Evolutionary conservation across 2,113 vertebrate species (phyloP).

Genomic region (Lichenostomus cassidix): DNA sequence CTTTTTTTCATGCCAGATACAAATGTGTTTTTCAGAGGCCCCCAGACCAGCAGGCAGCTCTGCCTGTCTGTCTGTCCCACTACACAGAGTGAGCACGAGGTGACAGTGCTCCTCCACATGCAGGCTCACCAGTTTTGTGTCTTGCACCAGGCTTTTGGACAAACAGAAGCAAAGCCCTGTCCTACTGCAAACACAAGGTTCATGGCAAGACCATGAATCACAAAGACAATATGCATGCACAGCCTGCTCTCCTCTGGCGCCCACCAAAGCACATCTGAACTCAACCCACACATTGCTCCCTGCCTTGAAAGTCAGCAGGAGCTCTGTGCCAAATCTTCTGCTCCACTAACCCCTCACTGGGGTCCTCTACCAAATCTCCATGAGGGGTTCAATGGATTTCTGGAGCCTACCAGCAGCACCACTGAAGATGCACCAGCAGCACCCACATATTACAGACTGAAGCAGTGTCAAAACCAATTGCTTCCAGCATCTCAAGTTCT

Average conservation of each 20-base stretch:
- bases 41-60: not conserved
- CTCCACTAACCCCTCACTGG: not conserved
- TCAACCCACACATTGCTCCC: not conserved
- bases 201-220: not conserved
- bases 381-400: not conserved
- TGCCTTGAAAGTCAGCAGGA: not conserved
- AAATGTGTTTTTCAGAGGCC: not conserved
- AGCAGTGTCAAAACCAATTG: not conserved
- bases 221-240: not conserved
- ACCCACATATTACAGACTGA: rapidly evolving
- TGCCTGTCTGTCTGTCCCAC: not conserved
- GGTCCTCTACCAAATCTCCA: not conserved
- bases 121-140: not conserved
- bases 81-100: not conserved
- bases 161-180: not conserved
- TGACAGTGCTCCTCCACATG: not conserved
- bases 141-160: not conserved
- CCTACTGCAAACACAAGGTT: not conserved
- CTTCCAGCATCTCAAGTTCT: not conserved
- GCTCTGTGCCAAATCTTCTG: not conserved
- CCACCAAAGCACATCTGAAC: not conserved
- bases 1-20: not conserved
- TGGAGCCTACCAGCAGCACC: rapidly evolving
- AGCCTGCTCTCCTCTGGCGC: not conserved
- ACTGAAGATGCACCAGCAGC: not conserved